Conservation (phyloP, 2,888 invertebrate species). For the Parnassius apollo region DNA sequence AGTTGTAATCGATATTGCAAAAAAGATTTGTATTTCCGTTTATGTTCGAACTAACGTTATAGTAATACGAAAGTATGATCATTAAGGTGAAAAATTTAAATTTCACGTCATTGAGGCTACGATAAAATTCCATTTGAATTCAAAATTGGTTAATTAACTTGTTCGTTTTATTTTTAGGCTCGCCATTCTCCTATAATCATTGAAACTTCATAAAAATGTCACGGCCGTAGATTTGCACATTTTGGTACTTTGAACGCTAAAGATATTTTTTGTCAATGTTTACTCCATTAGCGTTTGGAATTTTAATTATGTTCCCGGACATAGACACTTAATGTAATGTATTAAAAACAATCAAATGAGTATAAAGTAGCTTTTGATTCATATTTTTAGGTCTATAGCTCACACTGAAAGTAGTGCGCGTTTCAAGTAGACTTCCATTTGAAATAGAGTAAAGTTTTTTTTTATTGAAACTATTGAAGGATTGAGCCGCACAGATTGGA, state of each 20-base stretch:
- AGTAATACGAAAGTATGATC: too few relatives aligned
- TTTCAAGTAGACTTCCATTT: too few relatives aligned
- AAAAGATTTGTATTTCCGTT: too few relatives aligned
- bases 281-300: constrained; percentile 19
- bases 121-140: background rate
- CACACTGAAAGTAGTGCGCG: background rate
- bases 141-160: constrained; percentile 11
- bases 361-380: background rate
- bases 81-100: too few relatives aligned
- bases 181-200: constrained; percentile 30
- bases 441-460: background rate
- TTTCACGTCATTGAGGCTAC: too few relatives aligned
- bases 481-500: background rate
- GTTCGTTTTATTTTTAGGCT: constrained; percentile 25
- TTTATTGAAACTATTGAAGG: background rate
- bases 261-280: constrained; percentile 30
- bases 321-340: constrained; percentile 3
- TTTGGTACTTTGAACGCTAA: constrained; percentile 32
- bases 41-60: too few relatives aligned
- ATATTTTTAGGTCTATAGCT: too few relatives aligned
- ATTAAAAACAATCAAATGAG: background rate
- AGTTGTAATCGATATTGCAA: too few relatives aligned
- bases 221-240: constrained; percentile 41
- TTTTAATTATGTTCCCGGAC: constrained; percentile 13
- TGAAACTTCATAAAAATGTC: constrained; percentile 41